A percentile compares a stretch with the other conserved stretches of the same genome.
Conservation (phyloP, 1,140 invertebrate genomes). For the Hyles euphorbiae region DNA sequence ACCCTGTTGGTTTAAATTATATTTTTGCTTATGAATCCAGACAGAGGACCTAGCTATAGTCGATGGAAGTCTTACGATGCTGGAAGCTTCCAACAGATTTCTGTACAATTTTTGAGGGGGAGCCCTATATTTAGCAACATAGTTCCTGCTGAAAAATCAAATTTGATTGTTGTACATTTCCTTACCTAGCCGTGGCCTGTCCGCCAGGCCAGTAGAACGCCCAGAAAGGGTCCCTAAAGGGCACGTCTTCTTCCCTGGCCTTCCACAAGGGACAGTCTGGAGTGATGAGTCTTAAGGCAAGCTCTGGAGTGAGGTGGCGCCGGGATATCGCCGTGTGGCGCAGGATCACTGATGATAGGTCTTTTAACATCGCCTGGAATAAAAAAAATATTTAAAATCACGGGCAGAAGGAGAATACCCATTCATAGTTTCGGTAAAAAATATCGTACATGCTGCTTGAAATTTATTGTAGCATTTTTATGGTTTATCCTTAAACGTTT, state of each 20-base stretch:
- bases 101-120: too few species aligned
- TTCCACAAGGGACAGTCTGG: conserved; percentile 71
- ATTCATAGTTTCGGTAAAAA: too few species aligned
- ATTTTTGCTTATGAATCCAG: too few species aligned
- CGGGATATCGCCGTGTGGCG: conserved; percentile 41
- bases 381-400: not conserved
- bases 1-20: too few species aligned
- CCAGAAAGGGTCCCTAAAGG: conserved; percentile 75
- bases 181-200: conserved; percentile 72
- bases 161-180: not conserved
- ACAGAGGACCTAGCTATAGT: too few species aligned
- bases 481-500: too few species aligned
- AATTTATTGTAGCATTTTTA: too few species aligned
- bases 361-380: conserved; percentile 24
- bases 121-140: too few species aligned
- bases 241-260: conserved; percentile 34
- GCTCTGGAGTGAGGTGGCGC: conserved; percentile 75
- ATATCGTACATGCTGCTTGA: too few species aligned
- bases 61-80: too few species aligned
- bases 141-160: not conserved
- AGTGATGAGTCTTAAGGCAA: conserved; percentile 74
- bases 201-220: conserved; percentile 80
- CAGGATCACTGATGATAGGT: conserved; percentile 32
- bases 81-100: too few species aligned
- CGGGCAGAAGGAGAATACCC: too few species aligned